A percentile compares a stretch with the other conserved stretches of the same genome.
Conservation (phyloP, 2,113 vertebrate genomes). For the Lepus americanus region DNA sequence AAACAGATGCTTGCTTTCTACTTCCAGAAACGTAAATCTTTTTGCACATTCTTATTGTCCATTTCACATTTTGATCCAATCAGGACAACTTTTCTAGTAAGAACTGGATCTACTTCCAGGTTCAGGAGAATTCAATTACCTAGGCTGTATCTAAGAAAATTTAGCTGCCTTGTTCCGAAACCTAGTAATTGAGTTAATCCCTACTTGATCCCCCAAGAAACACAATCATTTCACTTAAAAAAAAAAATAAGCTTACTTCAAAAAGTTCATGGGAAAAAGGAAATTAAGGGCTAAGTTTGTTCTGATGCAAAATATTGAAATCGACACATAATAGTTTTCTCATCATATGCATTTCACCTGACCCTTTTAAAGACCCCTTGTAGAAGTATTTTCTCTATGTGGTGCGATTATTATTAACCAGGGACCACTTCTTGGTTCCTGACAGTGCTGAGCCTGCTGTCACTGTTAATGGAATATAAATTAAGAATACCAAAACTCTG, state of each 20-base stretch:
- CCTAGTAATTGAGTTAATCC: background rate
- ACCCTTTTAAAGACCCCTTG: too few species aligned
- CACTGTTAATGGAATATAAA: background rate
- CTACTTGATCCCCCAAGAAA: background rate
- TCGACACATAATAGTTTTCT: too few species aligned
- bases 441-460: background rate
- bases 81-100: conserved; percentile 20
- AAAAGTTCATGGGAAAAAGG: too few species aligned
- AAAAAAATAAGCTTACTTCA: background rate
- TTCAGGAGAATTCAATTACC: background rate
- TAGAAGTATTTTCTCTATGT: background rate
- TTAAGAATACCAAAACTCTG: conserved; percentile 30
- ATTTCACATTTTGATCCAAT: conserved; percentile 21
- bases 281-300: too few species aligned
- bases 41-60: background rate
- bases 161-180: background rate
- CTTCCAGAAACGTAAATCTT: background rate
- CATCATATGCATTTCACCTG: too few species aligned
- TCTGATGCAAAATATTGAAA: too few species aligned
- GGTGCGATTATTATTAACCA: background rate
- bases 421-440: background rate
- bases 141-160: background rate
- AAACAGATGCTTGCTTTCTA: conserved; percentile 52
- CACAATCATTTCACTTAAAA: background rate
- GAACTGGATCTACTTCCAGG: background rate